Base-by-base conservation (phyloP, 2,888 invertebrate genomes). In the Smittia aterrima region DNA sequence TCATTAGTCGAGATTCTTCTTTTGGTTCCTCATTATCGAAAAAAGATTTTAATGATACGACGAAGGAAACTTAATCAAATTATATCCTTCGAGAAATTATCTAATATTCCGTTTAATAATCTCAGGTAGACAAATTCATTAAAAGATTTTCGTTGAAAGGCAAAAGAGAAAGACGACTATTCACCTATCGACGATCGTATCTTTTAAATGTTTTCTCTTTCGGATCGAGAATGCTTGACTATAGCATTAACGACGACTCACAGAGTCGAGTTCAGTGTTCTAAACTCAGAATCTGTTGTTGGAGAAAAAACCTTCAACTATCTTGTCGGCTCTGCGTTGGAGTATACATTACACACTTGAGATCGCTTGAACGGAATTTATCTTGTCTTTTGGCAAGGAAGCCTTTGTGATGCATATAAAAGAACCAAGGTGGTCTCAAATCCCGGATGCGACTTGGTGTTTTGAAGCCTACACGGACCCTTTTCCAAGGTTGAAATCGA, bases 391-490 rank as follows among this genome's bases (percentile, higher is more conserved):
- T 58, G 58, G 58, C 58, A 58, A 58, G 6, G 58, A 58, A 58
- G 22, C 58, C 58, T 58, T 58, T 58, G 9, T 1, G 18, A 58
- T 22, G 58, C 58, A 58, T 58, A 9, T 13, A 58, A 58, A 22
- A 58, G 22, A 58, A 58, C 58, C 58, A 22, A 22, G 58, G 58
- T 58, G 58, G 58, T 58, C 58, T 58, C 22, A n/a, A 58, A 58
- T 18, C 18, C 58, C 58, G 58, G 58, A 58, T 58, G 9, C 22
- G 3, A 13, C 58, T 20, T 47, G 7, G 13, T 47, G 16, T 47
- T 47, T 47, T n/a, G 7, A 7, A 13, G 13, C 47, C 13, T 47
- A 16, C 38, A 7, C 47, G 6, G 3, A 16, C 2, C 6, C 47
- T 32, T 16, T n/a, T 47, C 47, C 3, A 58, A 58, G 27, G 7